Percentiles rank a stretch among this genome's conserved stretches.
These are phyloP conservation scores for Podarcis lilfordi DNA, from an alignment of 2,797 vertebrate genomes.

Conservation along the genomic window DNA sequence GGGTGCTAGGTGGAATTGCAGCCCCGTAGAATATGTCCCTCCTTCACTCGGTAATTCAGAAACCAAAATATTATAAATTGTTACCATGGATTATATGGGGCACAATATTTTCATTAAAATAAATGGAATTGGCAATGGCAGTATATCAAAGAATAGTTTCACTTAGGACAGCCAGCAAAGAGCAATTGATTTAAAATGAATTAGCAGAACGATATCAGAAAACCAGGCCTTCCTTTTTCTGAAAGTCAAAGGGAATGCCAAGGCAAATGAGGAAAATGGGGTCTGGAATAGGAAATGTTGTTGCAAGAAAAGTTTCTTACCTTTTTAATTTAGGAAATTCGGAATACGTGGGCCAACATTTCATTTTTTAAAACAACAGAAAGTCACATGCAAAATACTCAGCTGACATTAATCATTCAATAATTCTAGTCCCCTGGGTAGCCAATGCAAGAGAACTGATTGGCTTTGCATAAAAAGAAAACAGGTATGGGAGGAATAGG, in stretches of 20 bases:
- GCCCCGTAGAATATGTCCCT: not conserved
- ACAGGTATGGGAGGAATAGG: not conserved
- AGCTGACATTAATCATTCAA: not conserved
- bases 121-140: conserved; percentile 39
- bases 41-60: conserved; percentile 54
- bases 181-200: not conserved
- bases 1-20: conserved; percentile 47
- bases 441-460: not conserved
- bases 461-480: not conserved
- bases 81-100: conserved; percentile 2
- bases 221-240: conserved; percentile 22
- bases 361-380: not conserved
- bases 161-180: not conserved
- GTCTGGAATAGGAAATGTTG: not conserved
- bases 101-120: conserved; percentile 10
- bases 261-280: not conserved
- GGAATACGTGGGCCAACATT: not conserved
- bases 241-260: not conserved
- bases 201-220: conserved; percentile 3
- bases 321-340: not conserved
- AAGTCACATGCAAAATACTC: not conserved
- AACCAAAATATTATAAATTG: conserved; percentile 53
- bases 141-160: not conserved
- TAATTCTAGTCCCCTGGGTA: conserved; percentile 1
- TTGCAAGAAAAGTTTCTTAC: not conserved